Evolutionary conservation across 2,888 invertebrate genomes (phyloP).

Genomic region (Nephrotoma appendiculata): DNA sequence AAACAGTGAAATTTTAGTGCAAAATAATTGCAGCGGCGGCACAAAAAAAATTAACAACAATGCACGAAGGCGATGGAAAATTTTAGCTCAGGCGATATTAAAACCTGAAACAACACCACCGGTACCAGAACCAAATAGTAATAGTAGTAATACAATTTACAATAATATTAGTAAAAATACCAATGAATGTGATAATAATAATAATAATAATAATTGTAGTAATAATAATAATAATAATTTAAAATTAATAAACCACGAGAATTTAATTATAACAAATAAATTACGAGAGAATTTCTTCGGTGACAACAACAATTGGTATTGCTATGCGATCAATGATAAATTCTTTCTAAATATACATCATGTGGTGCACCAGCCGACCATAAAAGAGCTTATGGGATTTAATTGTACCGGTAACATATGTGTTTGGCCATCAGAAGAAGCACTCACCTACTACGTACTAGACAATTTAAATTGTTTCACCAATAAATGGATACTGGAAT

Average conservation of each 20-base stretch:
- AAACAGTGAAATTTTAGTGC: neutral
- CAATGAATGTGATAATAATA: slow-evolving; percentile 18
- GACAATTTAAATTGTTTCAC: slow-evolving; percentile 47
- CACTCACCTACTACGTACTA: slow-evolving; percentile 51
- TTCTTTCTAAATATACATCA: slow-evolving; percentile 44
- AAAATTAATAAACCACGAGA: slow-evolving; percentile 38
- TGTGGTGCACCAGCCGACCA: slow-evolving; percentile 45
- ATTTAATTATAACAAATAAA: slow-evolving; percentile 29
- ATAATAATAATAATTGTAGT: slow-evolving; percentile 33
- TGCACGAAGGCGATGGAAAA: slow-evolving; percentile 53
- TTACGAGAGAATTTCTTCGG: slow-evolving; percentile 27
- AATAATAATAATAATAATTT: slow-evolving; percentile 42
- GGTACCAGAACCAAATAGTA: slow-evolving; percentile 6
- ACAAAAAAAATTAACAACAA: slow-evolving; percentile 22
- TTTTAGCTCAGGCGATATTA: slow-evolving; percentile 48
- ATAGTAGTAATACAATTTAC: neutral
- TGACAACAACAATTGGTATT: slow-evolving; percentile 43
- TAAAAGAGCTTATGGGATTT: slow-evolving; percentile 61
- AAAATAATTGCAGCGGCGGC: slow-evolving; percentile 9
- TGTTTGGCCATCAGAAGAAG: slow-evolving; percentile 69
- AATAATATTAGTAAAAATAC: slow-evolving; percentile 1
- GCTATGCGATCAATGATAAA: slow-evolving; percentile 38
- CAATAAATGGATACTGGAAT: slow-evolving; percentile 54
- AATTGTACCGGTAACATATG: slow-evolving; percentile 70
- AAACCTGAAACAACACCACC: slow-evolving; percentile 16